Base-by-base conservation (phyloP, 92 coral and sea anemone species). In the Hydrozoanthus gracilis region DNA sequence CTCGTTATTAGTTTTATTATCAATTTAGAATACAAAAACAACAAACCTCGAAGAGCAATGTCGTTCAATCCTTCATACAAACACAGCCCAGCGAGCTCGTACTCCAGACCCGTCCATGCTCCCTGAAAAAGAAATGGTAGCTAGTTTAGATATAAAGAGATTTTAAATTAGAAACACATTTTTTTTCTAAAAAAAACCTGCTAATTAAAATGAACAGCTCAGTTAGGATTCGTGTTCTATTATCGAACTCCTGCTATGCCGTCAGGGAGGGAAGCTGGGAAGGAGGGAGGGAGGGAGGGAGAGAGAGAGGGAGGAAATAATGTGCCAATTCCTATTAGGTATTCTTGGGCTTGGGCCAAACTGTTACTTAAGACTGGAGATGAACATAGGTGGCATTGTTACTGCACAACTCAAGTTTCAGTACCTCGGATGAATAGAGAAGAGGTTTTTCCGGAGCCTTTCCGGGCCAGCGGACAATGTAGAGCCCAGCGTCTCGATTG, bases 21-120 rank as follows among this genome's bases (percentile, higher is more conserved):
- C 0, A 13, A 39, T 8, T 14, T 1, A 7, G 50, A 51, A 44
- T 47, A 17, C 45, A 13, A 39, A 18, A 6, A 58, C 58, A 18
- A 50, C 89, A 16, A 58, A 93, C 98, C 98, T 15, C 80, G 82
- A 11, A 90, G 84, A 9, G 89, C 94, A 50, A 88, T 84, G 62
- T 86, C 92, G 68, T 68, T 80, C 55, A 93, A 48, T 8, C 89
- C 91, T 74, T 95, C 95, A 62, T 90, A 92, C 39, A 95, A 77
- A 50, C 96, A 92, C 79, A 95, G 90, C 4, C 87, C 97, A 48
- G 95, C 95, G 89, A 92, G 93, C 65, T 92, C 94, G 76, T 95
- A 93, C 87, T 93, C 97, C 84, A 95, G 74, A 4, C 98, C 95
- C 62, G 94, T 82, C 98, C 98, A 95, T 2, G 98, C 98, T n/a